Percentiles rank a stretch among this genome's conserved stretches.
Conservation (phyloP, 2,888 invertebrate genomes). For the Mesorhabditis spiculigera region DNA sequence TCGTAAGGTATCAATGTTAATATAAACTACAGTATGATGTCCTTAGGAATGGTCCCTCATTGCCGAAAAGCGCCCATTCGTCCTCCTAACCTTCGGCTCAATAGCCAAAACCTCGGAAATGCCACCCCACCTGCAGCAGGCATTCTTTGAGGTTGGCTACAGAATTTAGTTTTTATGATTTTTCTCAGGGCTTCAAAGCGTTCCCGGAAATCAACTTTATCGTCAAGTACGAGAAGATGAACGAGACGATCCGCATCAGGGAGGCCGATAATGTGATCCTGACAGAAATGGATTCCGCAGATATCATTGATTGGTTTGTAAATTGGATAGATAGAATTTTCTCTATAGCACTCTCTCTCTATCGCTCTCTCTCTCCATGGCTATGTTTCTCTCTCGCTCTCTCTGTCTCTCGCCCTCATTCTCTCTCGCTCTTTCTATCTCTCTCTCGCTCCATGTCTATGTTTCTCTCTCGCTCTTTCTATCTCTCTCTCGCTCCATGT, state of each 20-base stretch:
- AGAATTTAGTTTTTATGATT: no score
- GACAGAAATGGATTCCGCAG: conserved; percentile 47
- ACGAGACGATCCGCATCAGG: conserved; percentile 12
- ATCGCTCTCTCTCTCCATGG: no score
- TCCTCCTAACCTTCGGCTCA: conserved; percentile 49
- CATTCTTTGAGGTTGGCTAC: conserved; percentile 11
- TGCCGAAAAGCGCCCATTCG: conserved; percentile 30
- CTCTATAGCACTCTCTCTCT: no score
- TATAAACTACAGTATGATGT: no score
- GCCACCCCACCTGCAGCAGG: conserved; percentile 27
- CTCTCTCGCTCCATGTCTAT: no score
- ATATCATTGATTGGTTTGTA: conserved; percentile 44
- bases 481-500: no score
- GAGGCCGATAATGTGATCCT: conserved; percentile 30
- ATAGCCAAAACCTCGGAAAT: conserved; percentile 49
- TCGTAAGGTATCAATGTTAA: no score
- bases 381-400: no score
- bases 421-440: no score
- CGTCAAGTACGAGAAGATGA: conserved; percentile 36
- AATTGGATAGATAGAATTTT: no score
- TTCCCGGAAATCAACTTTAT: conserved; percentile 46
- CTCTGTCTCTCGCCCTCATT: no score
- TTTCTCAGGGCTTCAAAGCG: conserved; percentile 23
- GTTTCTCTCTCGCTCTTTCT: no score
- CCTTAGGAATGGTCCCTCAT: conserved; percentile 13